These are phyloP conservation scores for Hyposoter didymator DNA, from an alignment of 2,888 invertebrate genomes.

Conservation along the genomic window DNA sequence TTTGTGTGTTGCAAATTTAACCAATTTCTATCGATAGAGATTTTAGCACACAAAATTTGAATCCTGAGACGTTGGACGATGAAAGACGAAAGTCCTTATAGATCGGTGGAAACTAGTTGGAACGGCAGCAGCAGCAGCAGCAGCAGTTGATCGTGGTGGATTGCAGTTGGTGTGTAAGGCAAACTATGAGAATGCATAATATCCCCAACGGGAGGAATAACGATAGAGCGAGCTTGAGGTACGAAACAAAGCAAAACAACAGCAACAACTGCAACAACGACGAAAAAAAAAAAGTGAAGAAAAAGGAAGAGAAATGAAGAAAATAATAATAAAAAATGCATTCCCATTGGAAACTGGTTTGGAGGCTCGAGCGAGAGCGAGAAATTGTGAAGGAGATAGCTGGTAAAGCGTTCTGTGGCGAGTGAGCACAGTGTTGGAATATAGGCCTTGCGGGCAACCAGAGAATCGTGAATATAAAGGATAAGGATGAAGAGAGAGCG, in stretches of 20 bases:
- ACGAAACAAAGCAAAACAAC: conserved; percentile 22
- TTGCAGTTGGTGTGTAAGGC: not conserved
- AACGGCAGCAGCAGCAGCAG: not conserved
- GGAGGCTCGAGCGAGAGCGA: conserved; percentile 46
- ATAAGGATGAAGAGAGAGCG: conserved; percentile 49
- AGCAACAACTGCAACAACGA: conserved; percentile 24
- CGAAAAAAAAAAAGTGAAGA: conserved; percentile 19
- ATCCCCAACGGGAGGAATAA: conserved; percentile 27
- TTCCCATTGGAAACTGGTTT: conserved; percentile 68
- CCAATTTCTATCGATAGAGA: too few species aligned
- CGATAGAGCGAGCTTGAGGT: conserved; percentile 15
- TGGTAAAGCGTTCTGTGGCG: conserved; percentile 30
- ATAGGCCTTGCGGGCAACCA: conserved; percentile 53
- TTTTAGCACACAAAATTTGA: too few species aligned
- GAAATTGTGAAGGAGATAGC: conserved; percentile 38
- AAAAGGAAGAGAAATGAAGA: conserved; percentile 36
- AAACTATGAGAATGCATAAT: conserved; percentile 21
- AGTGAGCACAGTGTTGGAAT: conserved; percentile 12
- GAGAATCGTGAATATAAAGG: conserved; percentile 55
- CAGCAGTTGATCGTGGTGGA: not conserved
- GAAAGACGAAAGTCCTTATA: not conserved
- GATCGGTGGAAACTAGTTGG: not conserved
- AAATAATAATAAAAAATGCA: conserved; percentile 37
- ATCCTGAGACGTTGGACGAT: not conserved
- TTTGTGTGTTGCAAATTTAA: too few species aligned